Percentiles rank a stretch among this genome's conserved stretches.
These are phyloP conservation scores for Enteromius mattozi DNA, from an alignment of 2,797 vertebrate genomes.

Conservation along the genomic window DNA sequence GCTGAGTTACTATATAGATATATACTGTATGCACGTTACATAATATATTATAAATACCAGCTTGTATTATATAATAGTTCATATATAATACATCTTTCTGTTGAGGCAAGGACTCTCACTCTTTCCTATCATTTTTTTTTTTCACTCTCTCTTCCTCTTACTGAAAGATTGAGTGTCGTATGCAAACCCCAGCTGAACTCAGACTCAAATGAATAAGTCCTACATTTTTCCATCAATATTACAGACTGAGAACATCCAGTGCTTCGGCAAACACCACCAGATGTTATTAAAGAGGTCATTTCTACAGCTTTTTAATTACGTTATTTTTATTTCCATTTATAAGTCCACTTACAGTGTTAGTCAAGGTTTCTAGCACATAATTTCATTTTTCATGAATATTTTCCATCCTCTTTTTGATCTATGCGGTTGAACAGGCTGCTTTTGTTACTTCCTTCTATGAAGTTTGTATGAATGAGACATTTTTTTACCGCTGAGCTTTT, in stretches of 20 bases:
- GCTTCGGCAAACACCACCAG: conserved; percentile 8
- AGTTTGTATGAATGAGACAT: not conserved
- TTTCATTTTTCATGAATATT: not conserved
- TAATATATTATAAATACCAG: conserved; percentile 21
- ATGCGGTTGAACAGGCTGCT: not conserved
- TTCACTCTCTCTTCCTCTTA: conserved; percentile 10
- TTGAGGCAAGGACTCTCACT: conserved; percentile 9
- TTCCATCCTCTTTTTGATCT: not conserved
- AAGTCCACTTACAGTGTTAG: not conserved
- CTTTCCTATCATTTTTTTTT: not conserved
- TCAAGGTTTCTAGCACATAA: not conserved
- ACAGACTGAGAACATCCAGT: conserved; percentile 23
- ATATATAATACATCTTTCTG: conserved; percentile 34
- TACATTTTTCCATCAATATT: conserved; percentile 36
- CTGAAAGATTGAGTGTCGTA: conserved; percentile 23
- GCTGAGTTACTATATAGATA: not conserved
- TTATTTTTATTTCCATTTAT: conserved; percentile 13
- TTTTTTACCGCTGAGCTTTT: not conserved
- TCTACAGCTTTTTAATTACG: not conserved
- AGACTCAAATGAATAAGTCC: conserved; percentile 12
- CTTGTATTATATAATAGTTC: conserved; percentile 17
- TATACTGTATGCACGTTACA: not conserved
- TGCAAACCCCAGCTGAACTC: conserved; percentile 30
- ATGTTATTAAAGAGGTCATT: conserved; percentile 13
- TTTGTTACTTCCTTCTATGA: not conserved